Evolutionary conservation across 2,888 invertebrate genomes (phyloP).

Genomic region (Philopedon plagiatum): DNA sequence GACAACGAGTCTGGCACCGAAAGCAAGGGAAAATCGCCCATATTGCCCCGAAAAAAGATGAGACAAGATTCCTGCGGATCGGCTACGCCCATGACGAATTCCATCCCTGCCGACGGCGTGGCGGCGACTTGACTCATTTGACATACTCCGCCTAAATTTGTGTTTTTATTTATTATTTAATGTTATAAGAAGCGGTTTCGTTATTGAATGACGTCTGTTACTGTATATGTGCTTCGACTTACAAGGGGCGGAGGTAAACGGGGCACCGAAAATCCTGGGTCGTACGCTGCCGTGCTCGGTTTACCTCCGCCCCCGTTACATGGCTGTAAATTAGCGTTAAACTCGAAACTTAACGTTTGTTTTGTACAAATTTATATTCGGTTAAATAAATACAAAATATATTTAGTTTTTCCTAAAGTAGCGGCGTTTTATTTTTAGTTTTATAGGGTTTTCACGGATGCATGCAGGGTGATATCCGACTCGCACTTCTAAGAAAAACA

Average conservation of each 20-base stretch:
- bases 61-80: constrained; percentile 15
- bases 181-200: not conserved
- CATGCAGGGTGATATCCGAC: no score
- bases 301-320: not conserved
- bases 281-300: no score
- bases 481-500: no score
- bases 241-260: no score
- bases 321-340: constrained; percentile 13
- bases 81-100: not conserved
- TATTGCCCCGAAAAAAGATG: constrained; percentile 66
- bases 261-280: no score
- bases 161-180: constrained; percentile 9
- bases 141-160: not conserved
- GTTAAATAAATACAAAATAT: not conserved
- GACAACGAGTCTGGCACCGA: constrained; percentile 69
- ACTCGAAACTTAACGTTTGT: not conserved
- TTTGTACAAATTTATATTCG: not conserved
- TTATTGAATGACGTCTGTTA: not conserved
- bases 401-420: not conserved
- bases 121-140: not conserved
- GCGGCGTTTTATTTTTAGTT: not conserved
- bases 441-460: no score
- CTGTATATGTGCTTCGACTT: no score
- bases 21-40: constrained; percentile 64
- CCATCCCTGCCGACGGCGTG: not conserved